Conservation (phyloP, 2,888 invertebrate species). For the Pyrochroa serraticornis region DNA sequence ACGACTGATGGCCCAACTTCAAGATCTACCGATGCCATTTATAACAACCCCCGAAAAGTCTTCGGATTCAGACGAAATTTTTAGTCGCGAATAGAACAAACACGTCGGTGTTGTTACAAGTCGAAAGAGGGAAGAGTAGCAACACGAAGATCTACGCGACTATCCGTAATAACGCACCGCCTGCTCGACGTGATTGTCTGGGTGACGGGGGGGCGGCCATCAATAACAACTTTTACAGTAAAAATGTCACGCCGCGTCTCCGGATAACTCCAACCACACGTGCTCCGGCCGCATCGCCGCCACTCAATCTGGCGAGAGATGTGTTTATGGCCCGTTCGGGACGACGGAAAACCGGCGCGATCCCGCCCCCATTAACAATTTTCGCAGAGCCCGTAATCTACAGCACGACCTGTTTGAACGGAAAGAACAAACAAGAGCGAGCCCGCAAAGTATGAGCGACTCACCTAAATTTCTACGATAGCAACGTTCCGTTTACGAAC, state of each 20-base stretch:
- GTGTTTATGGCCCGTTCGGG: conserved; percentile 43
- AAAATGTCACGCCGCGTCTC: conserved; percentile 45
- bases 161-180: conserved; percentile 29
- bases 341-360: conserved; percentile 17
- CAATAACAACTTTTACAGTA: conserved; percentile 54
- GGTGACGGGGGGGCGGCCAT: conserved; percentile 44
- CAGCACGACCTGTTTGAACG: too few species aligned
- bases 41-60: too few species aligned
- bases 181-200: conserved; percentile 47
- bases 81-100: too few species aligned
- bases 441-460: not conserved
- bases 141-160: conserved; percentile 26
- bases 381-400: too few species aligned
- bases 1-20: conserved; percentile 49
- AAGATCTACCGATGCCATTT: conserved; percentile 21
- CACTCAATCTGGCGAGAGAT: conserved; percentile 41
- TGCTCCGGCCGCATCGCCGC: conserved; percentile 35
- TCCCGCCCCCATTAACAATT: conserved; percentile 2
- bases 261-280: conserved; percentile 33
- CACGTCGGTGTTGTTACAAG: too few species aligned
- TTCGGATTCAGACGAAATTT: too few species aligned
- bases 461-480: not conserved
- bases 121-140: too few species aligned
- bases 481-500: too few species aligned
- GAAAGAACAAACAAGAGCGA: too few species aligned